phyloP scores from a whole-genome alignment of 1,140 invertebrate species.

The Pogonomyrmex californicus region DNA sequence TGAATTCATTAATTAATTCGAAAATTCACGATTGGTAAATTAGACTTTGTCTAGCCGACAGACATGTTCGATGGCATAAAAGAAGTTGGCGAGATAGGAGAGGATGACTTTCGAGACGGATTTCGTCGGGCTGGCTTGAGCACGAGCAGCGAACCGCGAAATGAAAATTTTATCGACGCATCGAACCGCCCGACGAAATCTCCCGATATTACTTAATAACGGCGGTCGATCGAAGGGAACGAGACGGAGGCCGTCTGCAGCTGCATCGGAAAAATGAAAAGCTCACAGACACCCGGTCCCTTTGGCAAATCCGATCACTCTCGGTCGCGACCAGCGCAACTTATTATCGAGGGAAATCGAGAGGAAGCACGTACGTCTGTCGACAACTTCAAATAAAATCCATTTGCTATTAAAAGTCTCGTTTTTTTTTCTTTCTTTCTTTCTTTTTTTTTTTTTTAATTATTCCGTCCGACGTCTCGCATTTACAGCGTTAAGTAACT shows the following conservation, averaged over 20 bases:
- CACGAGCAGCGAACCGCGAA: constrained; percentile 80
- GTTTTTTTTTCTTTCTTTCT: not conserved
- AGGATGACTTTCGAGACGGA: constrained; percentile 57
- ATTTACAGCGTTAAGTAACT: constrained; percentile 23
- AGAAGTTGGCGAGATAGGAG: not conserved
- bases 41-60: constrained; percentile 16
- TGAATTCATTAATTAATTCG: constrained; percentile 67
- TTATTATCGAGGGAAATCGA: constrained; percentile 41
- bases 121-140: constrained; percentile 62
- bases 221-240: constrained; percentile 68
- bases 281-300: constrained; percentile 28
- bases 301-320: constrained; percentile 41
- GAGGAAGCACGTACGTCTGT: constrained; percentile 4
- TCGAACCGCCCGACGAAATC: constrained; percentile 77
- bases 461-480: not conserved
- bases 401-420: constrained; percentile 4
- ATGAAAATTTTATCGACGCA: constrained; percentile 85
- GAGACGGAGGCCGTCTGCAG: constrained; percentile 18
- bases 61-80: constrained; percentile 21
- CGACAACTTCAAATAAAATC: constrained; percentile 38
- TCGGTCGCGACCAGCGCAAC: not conserved
- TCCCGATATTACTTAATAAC: constrained; percentile 82
- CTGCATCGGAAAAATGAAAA: constrained; percentile 69
- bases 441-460: no score
- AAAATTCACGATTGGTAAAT: constrained; percentile 46